These are phyloP conservation scores for Solenopsis fugax DNA, from an alignment of 1,140 invertebrate genomes.

Conservation along the genomic window DNA sequence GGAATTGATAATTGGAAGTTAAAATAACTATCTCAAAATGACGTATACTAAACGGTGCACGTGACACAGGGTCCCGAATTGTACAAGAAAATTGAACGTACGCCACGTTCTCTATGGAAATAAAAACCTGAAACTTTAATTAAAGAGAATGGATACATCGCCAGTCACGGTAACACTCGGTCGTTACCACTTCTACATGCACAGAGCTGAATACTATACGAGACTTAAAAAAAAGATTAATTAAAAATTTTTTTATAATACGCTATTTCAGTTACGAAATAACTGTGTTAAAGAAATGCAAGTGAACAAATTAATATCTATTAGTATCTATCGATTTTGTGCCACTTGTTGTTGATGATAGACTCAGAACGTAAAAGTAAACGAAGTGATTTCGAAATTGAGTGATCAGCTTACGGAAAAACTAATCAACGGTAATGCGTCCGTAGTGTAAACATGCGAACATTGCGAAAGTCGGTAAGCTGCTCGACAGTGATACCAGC, in stretches of 20 bases:
- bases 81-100: constrained; percentile 54
- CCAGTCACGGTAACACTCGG: not conserved
- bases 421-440: not conserved
- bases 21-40: not conserved
- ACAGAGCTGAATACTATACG: not conserved
- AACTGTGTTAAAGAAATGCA: not conserved
- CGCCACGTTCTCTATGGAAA: constrained; percentile 23
- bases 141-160: constrained; percentile 40
- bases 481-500: not conserved
- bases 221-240: not conserved
- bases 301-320: not conserved
- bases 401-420: not conserved
- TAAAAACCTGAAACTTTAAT: constrained; percentile 46
- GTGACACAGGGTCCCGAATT: constrained; percentile 21
- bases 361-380: not conserved
- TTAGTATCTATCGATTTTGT: not conserved
- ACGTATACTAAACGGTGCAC: not conserved
- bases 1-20: not conserved
- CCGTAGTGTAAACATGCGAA: not conserved
- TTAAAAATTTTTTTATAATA: not conserved
- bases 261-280: constrained; percentile 1
- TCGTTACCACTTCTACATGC: not conserved
- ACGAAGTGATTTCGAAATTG: constrained; percentile 18
- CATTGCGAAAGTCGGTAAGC: not conserved
- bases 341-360: not conserved